These are phyloP conservation scores for Callaeas wilsoni DNA, from an alignment of 2,113 vertebrate genomes.

Conservation along the genomic window DNA sequence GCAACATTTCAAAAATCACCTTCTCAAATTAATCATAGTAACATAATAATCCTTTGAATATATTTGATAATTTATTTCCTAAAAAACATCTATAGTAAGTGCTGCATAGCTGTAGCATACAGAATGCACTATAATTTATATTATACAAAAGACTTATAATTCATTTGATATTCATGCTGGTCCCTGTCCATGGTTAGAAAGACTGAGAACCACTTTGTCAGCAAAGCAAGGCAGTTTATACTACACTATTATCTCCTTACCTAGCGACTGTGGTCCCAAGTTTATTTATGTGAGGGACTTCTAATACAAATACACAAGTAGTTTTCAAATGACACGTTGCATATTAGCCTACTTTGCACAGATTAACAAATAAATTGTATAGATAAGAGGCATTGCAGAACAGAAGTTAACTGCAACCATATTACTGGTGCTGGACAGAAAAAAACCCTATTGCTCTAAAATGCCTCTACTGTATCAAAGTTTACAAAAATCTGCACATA, in stretches of 20 bases:
- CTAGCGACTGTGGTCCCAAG: neutral
- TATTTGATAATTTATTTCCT: neutral
- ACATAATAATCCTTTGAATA: neutral
- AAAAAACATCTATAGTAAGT: neutral
- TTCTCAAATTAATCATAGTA: neutral
- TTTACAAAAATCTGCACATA: neutral
- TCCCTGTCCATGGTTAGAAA: neutral
- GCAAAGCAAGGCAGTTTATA: neutral
- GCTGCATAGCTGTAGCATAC: neutral
- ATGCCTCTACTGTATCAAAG: neutral
- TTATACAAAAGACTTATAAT: neutral
- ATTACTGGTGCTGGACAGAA: neutral
- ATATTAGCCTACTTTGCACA: neutral
- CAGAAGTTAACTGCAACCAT: neutral
- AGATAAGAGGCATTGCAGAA: neutral
- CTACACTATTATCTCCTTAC: neutral
- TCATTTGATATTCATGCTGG: neutral
- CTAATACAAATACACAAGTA: neutral
- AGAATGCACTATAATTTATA: neutral
- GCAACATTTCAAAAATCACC: slow-evolving; percentile 2
- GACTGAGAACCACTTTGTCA: neutral
- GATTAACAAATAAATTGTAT: neutral
- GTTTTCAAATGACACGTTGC: neutral
- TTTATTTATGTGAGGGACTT: neutral
- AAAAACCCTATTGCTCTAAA: neutral